Conservation (phyloP, 2,797 vertebrate genomes). For the Gymnopithys bicolor region DNA sequence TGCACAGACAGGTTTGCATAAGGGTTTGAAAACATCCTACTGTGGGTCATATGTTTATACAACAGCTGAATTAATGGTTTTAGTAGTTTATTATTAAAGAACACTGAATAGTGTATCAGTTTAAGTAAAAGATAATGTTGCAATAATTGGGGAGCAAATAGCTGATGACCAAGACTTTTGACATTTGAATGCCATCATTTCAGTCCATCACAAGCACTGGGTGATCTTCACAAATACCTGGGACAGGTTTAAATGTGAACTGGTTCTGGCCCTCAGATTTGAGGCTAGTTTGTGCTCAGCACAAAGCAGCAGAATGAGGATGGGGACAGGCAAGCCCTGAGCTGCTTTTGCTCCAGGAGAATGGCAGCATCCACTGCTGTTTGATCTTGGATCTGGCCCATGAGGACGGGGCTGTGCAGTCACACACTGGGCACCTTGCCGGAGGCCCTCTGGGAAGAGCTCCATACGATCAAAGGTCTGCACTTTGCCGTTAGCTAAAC, state of each 20-base stretch:
- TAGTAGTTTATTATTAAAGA: neutral
- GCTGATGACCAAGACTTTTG: neutral
- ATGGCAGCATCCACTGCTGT: neutral
- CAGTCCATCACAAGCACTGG: neutral
- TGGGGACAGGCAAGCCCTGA: neutral
- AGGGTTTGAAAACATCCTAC: neutral
- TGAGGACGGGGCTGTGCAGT: neutral
- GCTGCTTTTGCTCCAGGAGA: neutral
- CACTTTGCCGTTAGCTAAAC: neutral
- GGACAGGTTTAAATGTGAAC: neutral
- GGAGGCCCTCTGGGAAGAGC: neutral
- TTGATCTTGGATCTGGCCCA: neutral
- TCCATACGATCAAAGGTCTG: neutral
- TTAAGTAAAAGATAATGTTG: neutral
- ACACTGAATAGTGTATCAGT: neutral
- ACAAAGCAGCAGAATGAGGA: neutral
- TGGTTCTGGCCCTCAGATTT: neutral
- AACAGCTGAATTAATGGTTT: neutral
- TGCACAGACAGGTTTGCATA: neutral
- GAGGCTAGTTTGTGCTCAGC: neutral
- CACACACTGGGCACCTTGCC: accelerated
- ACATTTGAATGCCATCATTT: neutral
- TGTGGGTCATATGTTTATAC: neutral
- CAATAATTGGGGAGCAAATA: neutral
- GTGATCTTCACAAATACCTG: neutral